Conservation (phyloP, 2,888 invertebrate species). For the Trachelus troglodyta region DNA sequence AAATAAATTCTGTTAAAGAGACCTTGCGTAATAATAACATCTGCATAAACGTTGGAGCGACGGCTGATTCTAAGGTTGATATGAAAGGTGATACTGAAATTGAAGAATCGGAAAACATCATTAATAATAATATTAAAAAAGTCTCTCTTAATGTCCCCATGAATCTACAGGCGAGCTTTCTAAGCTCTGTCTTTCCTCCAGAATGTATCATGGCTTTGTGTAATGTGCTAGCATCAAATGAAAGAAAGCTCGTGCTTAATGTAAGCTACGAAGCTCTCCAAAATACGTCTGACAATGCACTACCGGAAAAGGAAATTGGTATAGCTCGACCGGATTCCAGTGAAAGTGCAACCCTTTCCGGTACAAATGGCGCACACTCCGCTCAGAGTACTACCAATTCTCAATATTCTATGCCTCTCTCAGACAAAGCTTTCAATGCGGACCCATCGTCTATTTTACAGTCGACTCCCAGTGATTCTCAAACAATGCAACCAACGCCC, state of each 20-base stretch:
- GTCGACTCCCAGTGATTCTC: not conserved
- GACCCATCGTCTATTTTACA: not conserved
- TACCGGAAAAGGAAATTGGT: constrained; percentile 12
- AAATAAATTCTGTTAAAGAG: constrained; percentile 71
- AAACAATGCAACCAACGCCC: not conserved
- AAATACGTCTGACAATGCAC: constrained; percentile 29
- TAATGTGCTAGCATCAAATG: constrained; percentile 77
- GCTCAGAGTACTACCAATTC: not conserved
- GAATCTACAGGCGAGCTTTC: constrained; percentile 65
- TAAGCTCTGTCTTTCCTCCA: constrained; percentile 73
- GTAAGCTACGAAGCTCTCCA: constrained; percentile 69
- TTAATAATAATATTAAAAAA: constrained; percentile 1
- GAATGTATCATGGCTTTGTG: constrained; percentile 83
- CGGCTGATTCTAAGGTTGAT: constrained; percentile 69
- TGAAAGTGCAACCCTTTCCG: not conserved
- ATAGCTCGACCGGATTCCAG: constrained; percentile 9
- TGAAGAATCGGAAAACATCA: constrained; percentile 14
- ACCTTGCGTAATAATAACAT: constrained; percentile 74
- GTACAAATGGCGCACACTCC: not conserved
- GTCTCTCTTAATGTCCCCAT: not conserved
- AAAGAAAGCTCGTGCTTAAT: constrained; percentile 76
- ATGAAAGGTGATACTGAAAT: constrained; percentile 63
- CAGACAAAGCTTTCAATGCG: not conserved
- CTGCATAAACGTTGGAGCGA: constrained; percentile 73
- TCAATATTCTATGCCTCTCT: not conserved